Conservation (phyloP, 2,113 vertebrate species). For the Corythornis madagascariensis region DNA sequence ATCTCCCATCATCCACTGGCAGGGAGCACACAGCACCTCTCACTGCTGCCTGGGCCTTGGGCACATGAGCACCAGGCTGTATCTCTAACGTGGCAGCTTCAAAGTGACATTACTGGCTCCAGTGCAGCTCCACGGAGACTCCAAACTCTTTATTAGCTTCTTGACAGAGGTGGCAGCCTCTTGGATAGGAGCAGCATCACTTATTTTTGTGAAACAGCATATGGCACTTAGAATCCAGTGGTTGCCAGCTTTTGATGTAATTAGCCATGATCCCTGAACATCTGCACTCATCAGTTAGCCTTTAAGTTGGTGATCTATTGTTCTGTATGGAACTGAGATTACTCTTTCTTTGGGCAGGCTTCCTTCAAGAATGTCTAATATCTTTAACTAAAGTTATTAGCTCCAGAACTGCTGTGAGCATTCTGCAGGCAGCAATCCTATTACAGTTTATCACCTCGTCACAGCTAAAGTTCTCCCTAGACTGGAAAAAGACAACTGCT, state of each 20-base stretch:
- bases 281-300: constrained; percentile 54
- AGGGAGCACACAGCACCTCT: background rate
- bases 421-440: constrained; percentile 49
- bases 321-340: constrained; percentile 19
- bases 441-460: constrained; percentile 56
- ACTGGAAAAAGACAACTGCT: background rate
- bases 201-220: constrained; percentile 61
- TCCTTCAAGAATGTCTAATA: constrained; percentile 42
- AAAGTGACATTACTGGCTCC: background rate
- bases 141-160: constrained; percentile 1
- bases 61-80: background rate
- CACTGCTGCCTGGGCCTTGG: background rate
- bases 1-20: background rate
- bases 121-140: background rate
- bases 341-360: constrained; percentile 17
- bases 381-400: constrained; percentile 45
- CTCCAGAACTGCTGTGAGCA: constrained; percentile 30
- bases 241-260: constrained; percentile 66
- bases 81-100: background rate
- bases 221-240: constrained; percentile 61
- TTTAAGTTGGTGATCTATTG: constrained; percentile 60
- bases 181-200: constrained; percentile 38
- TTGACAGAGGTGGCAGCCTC: constrained; percentile 38
- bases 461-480: constrained; percentile 45
- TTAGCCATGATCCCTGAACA: constrained; percentile 64